phyloP scores from a whole-genome alignment of 1,140 invertebrate genomes.

The Eciton burchellii region DNA sequence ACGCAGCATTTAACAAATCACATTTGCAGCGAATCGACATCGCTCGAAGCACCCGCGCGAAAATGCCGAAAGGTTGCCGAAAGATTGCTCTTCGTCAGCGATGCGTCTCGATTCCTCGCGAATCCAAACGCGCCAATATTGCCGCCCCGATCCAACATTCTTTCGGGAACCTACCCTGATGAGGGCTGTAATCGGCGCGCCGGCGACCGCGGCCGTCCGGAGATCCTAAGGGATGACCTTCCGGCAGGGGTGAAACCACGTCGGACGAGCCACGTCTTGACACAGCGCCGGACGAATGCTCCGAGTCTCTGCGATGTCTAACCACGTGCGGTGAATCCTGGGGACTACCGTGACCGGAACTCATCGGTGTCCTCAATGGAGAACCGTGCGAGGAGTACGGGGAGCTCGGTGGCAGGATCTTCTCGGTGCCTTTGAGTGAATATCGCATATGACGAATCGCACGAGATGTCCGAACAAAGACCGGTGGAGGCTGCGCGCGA shows the following conservation, averaged over 20 bases:
- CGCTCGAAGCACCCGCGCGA: too few species aligned
- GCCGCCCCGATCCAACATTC: neutral
- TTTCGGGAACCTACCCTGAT: conserved; percentile 78
- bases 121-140: neutral
- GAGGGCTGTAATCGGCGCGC: conserved; percentile 78
- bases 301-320: conserved; percentile 79
- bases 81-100: neutral
- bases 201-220: conserved; percentile 76
- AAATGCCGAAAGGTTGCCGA: too few species aligned
- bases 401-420: conserved; percentile 74
- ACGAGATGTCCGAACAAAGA: conserved; percentile 40
- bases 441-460: conserved; percentile 63
- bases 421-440: conserved; percentile 78
- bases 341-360: conserved; percentile 79
- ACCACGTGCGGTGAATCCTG: conserved; percentile 78
- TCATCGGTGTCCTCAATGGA: conserved; percentile 78
- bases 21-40: too few species aligned
- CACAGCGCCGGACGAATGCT: conserved; percentile 70
- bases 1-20: too few species aligned
- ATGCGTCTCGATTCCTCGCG: neutral
- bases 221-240: conserved; percentile 75
- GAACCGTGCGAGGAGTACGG: conserved; percentile 78
- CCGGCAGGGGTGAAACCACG: conserved; percentile 75
- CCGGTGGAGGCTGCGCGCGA: conserved; percentile 20
- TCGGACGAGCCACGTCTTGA: conserved; percentile 76